These are phyloP conservation scores for Diarsia dahlii DNA, from an alignment of 2,888 invertebrate genomes.

Conservation along the genomic window DNA sequence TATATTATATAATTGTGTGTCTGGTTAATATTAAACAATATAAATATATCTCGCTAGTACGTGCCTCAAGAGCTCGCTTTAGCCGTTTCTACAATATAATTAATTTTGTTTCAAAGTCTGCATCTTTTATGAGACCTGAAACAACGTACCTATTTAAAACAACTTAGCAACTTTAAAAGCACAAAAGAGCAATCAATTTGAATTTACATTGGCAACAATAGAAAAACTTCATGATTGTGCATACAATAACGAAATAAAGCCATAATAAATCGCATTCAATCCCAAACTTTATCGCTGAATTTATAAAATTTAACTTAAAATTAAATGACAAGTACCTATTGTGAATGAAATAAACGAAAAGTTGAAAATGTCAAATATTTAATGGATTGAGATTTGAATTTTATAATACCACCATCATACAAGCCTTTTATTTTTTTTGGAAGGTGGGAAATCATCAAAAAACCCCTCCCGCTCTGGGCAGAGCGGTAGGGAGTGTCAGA, in stretches of 20 bases:
- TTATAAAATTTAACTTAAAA: background rate
- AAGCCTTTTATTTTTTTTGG: no score
- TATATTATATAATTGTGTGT: background rate
- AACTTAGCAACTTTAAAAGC: conserved; percentile 19
- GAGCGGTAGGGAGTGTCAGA: no score
- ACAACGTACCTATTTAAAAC: conserved; percentile 19
- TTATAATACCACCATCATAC: background rate
- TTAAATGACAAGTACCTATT: background rate
- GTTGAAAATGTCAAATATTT: conserved; percentile 1
- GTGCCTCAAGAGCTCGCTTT: background rate
- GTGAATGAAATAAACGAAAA: background rate
- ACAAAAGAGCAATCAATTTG: conserved; percentile 32
- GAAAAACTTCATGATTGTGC: conserved; percentile 14
- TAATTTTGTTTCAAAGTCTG: conserved; percentile 10
- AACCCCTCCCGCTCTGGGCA: no score
- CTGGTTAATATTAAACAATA: background rate
- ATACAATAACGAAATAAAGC: conserved; percentile 10
- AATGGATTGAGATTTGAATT: no score
- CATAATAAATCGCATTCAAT: background rate
- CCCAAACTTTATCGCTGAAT: background rate
- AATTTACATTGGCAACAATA: conserved; percentile 19
- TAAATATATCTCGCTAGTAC: background rate
- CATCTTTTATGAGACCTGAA: conserved; percentile 12
- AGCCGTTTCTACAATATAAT: background rate
- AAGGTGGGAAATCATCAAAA: no score